These are phyloP conservation scores for Cydia splendana DNA, from an alignment of 1,140 invertebrate genomes.

Conservation along the genomic window DNA sequence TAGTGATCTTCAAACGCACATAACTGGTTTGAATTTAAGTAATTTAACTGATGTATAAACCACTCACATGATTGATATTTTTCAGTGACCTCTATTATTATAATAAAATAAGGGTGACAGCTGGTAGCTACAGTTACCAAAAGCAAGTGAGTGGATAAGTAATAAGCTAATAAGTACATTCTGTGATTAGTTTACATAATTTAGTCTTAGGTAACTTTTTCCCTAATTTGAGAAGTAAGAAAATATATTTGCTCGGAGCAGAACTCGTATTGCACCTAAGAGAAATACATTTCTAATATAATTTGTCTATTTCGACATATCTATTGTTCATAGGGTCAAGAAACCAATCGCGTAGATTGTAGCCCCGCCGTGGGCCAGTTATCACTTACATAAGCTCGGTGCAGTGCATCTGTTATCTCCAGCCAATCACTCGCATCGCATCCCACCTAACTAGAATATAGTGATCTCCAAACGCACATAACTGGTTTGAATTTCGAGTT, in stretches of 20 bases:
- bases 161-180: too few relatives aligned
- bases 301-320: slow-evolving; percentile 18
- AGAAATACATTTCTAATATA: neutral
- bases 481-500: neutral
- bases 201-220: too few relatives aligned
- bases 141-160: too few relatives aligned
- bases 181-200: too few relatives aligned
- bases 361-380: slow-evolving; percentile 10
- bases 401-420: neutral
- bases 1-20: neutral
- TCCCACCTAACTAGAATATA: neutral
- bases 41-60: too few relatives aligned
- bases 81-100: too few relatives aligned
- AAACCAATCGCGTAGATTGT: slow-evolving; percentile 1
- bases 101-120: too few relatives aligned
- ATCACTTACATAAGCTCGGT: slow-evolving; percentile 27
- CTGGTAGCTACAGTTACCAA: too few relatives aligned
- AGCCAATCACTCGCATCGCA: neutral
- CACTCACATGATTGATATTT: too few relatives aligned
- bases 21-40: neutral
- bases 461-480: neutral
- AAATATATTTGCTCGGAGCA: too few relatives aligned
- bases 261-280: neutral
- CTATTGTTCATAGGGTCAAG: slow-evolving; percentile 18
- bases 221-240: too few relatives aligned